Conservation (phyloP, 1,140 invertebrate species). For the Bombus terrestris region DNA sequence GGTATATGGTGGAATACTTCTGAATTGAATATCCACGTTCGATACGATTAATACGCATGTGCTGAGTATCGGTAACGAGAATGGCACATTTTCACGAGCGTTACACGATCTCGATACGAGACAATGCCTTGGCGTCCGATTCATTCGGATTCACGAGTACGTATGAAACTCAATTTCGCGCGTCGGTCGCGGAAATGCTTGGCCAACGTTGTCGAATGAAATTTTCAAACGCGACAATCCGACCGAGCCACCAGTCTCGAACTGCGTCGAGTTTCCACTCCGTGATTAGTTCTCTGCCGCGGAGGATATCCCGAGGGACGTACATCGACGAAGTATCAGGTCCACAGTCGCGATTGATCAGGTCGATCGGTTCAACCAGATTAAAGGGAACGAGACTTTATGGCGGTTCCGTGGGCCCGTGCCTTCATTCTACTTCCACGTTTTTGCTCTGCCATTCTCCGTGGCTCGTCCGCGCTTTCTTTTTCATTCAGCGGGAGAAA, state of each 20-base stretch:
- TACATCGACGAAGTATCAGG: conserved; percentile 15
- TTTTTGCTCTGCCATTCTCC: not conserved
- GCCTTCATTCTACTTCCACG: not conserved
- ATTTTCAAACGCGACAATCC: conserved; percentile 9
- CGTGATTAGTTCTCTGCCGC: conserved; percentile 41
- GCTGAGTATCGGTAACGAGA: no score
- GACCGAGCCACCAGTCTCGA: not conserved
- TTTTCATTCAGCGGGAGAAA: not conserved
- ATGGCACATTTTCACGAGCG: no score
- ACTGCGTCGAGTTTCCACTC: not conserved
- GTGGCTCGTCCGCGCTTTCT: no score
- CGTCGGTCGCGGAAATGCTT: not conserved
- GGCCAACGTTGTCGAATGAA: conserved; percentile 14
- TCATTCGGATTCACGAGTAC: conserved; percentile 8
- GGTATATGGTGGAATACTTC: no score
- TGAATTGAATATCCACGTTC: no score
- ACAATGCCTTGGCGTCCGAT: not conserved
- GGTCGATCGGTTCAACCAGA: conserved; percentile 56
- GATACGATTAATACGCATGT: no score
- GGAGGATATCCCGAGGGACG: conserved; percentile 14
- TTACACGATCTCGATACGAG: no score
- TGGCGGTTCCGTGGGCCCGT: conserved; percentile 13
- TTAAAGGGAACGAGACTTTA: conserved; percentile 72
- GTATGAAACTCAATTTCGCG: conserved; percentile 16
- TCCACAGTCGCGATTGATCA: conserved; percentile 23